These are phyloP conservation scores for Heterodera filipjevi DNA, from an alignment of 2,888 invertebrate species.

Conservation along the genomic window DNA sequence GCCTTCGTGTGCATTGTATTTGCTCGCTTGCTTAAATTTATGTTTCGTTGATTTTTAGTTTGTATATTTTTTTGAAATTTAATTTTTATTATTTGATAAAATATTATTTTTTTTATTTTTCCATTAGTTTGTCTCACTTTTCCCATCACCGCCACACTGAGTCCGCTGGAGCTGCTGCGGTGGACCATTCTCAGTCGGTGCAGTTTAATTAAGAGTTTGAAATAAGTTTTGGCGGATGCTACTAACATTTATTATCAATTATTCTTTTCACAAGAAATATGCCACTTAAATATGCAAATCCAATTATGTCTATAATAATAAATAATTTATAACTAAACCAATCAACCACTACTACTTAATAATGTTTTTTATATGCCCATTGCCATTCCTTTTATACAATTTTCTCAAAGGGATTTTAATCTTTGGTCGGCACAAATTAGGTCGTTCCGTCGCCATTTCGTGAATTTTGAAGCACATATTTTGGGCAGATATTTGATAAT, in stretches of 20 bases:
- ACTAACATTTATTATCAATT: not conserved
- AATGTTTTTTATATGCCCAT: too few relatives aligned
- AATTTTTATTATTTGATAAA: not conserved
- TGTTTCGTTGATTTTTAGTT: not conserved
- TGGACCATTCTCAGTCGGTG: not conserved
- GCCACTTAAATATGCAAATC: too few relatives aligned
- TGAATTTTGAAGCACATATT: too few relatives aligned
- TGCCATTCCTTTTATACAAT: too few relatives aligned
- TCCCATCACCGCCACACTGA: slow-evolving; percentile 11
- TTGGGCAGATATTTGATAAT: too few relatives aligned
- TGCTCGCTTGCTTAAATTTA: slow-evolving; percentile 80
- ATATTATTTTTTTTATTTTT: not conserved
- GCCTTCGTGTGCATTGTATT: slow-evolving; percentile 92
- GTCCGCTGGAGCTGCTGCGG: slow-evolving; percentile 9
- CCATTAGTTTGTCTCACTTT: not conserved
- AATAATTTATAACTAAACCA: too few relatives aligned
- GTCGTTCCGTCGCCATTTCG: too few relatives aligned
- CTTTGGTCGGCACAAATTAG: too few relatives aligned
- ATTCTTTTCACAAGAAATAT: too few relatives aligned
- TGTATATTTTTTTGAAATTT: not conserved
- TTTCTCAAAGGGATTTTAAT: too few relatives aligned
- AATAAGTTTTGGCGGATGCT: not conserved
- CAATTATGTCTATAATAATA: too few relatives aligned
- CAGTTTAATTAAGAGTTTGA: not conserved
- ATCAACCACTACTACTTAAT: too few relatives aligned